Evolutionary conservation across 2,113 vertebrate species (phyloP).

Genomic region (Archocentrus centrarchus): DNA sequence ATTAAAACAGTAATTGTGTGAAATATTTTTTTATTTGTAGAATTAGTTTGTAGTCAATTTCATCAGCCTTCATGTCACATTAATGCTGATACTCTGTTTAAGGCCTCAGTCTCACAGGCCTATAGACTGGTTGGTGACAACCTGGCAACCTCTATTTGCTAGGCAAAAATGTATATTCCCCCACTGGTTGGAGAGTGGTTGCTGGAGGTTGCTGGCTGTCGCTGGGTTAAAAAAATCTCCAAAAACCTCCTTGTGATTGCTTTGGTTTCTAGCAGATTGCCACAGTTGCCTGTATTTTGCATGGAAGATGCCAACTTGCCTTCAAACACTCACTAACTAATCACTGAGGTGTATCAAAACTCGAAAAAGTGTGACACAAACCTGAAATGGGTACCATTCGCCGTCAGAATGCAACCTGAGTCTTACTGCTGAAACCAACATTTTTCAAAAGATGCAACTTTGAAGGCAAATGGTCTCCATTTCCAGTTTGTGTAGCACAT

Average conservation of each 20-base stretch:
- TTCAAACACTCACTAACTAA: not conserved
- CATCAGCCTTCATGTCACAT: not conserved
- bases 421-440: not conserved
- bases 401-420: not conserved
- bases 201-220: not conserved
- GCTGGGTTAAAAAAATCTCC: not conserved
- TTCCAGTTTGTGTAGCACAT: too few relatives aligned
- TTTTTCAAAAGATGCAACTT: not conserved
- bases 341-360: not conserved
- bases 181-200: not conserved
- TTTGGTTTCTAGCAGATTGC: not conserved
- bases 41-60: not conserved
- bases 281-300: not conserved
- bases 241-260: not conserved
- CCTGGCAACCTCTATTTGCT: not conserved
- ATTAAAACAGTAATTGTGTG: not conserved
- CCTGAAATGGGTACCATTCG: not conserved
- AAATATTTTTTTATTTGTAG: not conserved
- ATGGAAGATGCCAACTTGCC: not conserved
- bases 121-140: too few relatives aligned
- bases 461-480: not conserved
- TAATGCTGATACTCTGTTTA: not conserved
- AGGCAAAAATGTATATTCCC: not conserved
- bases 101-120: too few relatives aligned
- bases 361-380: not conserved